These are phyloP conservation scores for Pediacus dermestoides DNA, from an alignment of 2,888 invertebrate genomes.

Conservation along the genomic window DNA sequence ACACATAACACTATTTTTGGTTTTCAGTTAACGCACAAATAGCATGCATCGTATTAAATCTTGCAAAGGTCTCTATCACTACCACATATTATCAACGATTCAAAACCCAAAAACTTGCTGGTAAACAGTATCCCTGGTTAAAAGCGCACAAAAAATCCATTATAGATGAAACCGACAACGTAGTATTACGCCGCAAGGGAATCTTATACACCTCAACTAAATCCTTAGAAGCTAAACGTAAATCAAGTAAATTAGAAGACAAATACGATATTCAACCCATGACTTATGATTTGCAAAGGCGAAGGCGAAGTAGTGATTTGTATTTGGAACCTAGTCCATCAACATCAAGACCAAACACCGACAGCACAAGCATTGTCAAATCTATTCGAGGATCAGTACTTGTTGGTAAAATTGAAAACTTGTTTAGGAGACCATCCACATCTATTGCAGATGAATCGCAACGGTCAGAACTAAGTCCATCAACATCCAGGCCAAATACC, in stretches of 20 bases:
- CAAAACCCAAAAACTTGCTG: constrained; percentile 71
- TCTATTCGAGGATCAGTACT: not conserved
- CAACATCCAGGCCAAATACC: not conserved
- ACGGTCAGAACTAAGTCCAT: not conserved
- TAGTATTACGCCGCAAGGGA: no score
- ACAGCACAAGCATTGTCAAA: constrained; percentile 7
- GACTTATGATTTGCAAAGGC: constrained; percentile 23
- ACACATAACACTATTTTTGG: constrained; percentile 6
- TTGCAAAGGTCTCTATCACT: constrained; percentile 66
- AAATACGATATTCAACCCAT: constrained; percentile 24
- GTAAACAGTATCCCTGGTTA: constrained; percentile 72
- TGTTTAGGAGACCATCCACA: constrained; percentile 27
- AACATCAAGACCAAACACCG: constrained; percentile 5
- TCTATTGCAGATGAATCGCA: constrained; percentile 32
- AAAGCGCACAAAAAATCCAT: constrained; percentile 37
- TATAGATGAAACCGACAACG: not conserved
- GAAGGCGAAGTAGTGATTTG: constrained; percentile 43
- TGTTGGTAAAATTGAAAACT: not conserved
- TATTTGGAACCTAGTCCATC: constrained; percentile 37
- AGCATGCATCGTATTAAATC: constrained; percentile 63
- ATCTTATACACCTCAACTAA: not conserved
- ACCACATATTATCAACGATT: constrained; percentile 72
- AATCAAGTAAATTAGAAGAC: constrained; percentile 16
- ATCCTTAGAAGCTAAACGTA: not conserved
- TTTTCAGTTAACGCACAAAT: constrained; percentile 36